Base-by-base conservation (phyloP, 2,888 invertebrate genomes). In the Parelbella ahira region DNA sequence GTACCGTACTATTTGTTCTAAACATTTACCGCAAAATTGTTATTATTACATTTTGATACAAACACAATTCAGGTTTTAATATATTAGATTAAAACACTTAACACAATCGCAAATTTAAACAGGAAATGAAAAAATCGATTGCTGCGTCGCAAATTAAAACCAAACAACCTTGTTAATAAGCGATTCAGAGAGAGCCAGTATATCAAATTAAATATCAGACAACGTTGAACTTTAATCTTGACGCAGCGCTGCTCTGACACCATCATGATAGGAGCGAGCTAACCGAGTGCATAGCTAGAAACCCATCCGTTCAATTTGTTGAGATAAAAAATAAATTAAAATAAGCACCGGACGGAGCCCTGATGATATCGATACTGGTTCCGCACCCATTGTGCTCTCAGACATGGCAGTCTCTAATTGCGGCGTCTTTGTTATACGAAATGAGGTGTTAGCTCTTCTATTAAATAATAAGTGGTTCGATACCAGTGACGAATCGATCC, bases 291-390 rank as follows among this genome's bases (percentile, higher is more conserved):
- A 75, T 70, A 68, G 68, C 68, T 69, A 68, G 70, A 68, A 78
- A 77, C 69, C 67, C 72, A 77, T 76, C 72, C 68, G 61, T 78
- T 75, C 77, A 77, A 83, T 80, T 77, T 73, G 72, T 74, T 65
- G 62, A 66, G 79, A 83, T 84, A 87, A 86, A 86, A 86, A 87
- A 84, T 71, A 83, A 87, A 86, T 86, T 84, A 86, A 86, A 83
- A 77, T 78, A 80, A 76, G 41, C 32, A 39, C 39, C 66, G 69
- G 66, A 60, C 56, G 63, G 61, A 62, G 61, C 54, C 38, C 61
- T 58, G 84, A 86, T 84, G 83, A 80, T 84, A 86, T 82, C 81
- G 80, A 80, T 72, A 78, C 75, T 63, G 55, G 64, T 62, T 67
- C 64, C 68, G 64, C 63, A 60, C 56, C 77, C 63, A 84, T 84